Evolutionary conservation across 2,888 invertebrate genomes (phyloP), one percentile per base, ranked within the genome.

Genomic region (Odontothrips loti): DNA sequence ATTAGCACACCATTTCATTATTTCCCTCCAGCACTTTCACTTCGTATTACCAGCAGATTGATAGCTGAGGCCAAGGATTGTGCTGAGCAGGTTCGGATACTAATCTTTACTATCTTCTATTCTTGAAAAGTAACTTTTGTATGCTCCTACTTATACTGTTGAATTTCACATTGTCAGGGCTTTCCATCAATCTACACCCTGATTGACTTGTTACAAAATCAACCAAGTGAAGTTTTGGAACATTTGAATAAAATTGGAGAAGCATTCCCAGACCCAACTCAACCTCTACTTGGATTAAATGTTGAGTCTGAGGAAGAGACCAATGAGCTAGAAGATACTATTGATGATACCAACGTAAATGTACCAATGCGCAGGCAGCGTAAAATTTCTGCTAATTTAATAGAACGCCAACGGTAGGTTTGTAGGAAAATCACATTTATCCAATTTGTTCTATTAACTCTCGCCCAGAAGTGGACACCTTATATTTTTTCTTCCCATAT

Each of bases 111-210:
- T 10, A 10, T 12, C 8, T 27, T 9, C 6, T 10, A 11, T 20
- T 27, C 9, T 23, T 27, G 10, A 12, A 75, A 12, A 27, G 1
- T 75, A 12, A 4, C 8, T 23, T 27, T 27, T 75, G 0, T 27
- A 9, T 8, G 10, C 23, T 27, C 2, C 23, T 27, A 0, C 9
- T 27, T 27, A 1, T 27, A 27, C n/a, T 11, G 12, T 11, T 75
- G 0, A 12, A 0, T 12, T 1, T 27, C 12, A 11, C 23, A 8
- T 27, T 27, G 1, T 9, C 27, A 75, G 68, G 68, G 68, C 6
- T 75, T 75, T 86, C 93, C 94, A 0, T 91, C 92, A 84, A 89
- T 94, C 84, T 95, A 93, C 86, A 91, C 92, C 1, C 88, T 95
- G 84, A 91, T 92, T 20, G 93, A 94, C 87, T 86, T 93, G 80